These are phyloP conservation scores for Phainopepla nitens DNA, from an alignment of 2,113 vertebrate genomes.

Conservation along the genomic window DNA sequence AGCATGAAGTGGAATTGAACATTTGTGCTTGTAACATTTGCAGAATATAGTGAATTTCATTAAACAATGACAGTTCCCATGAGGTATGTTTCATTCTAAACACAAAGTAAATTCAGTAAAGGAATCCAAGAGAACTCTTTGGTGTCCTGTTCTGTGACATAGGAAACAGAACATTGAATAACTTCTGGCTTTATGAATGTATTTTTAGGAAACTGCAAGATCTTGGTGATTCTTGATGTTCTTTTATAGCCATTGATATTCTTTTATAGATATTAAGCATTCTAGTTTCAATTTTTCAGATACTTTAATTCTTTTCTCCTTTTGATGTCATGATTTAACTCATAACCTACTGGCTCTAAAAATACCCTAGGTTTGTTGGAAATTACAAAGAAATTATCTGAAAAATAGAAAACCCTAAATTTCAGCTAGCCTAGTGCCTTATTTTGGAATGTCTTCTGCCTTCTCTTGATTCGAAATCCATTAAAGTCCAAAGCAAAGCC, in stretches of 20 bases:
- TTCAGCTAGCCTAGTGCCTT: not conserved
- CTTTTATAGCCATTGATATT: too few relatives aligned
- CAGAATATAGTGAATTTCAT: not conserved
- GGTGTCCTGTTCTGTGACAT: not conserved
- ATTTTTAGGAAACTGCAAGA: not conserved
- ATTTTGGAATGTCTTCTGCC: not conserved
- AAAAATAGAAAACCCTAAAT: not conserved
- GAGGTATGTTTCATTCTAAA: not conserved
- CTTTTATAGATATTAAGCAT: not conserved
- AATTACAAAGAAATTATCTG: not conserved
- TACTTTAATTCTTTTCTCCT: not conserved
- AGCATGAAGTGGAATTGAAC: not conserved
- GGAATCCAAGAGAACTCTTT: not conserved
- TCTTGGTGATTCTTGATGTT: not conserved
- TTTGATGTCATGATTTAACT: not conserved
- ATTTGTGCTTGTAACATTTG: not conserved
- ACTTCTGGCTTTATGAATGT: not conserved
- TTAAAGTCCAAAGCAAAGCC: not conserved
- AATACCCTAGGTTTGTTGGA: not conserved
- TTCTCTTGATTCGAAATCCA: not conserved
- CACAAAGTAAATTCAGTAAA: not conserved
- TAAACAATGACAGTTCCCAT: not conserved
- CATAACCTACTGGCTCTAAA: not conserved
- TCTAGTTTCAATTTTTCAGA: not conserved
- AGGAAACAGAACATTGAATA: not conserved